These are phyloP conservation scores for Onychostruthus taczanowskii DNA, from an alignment of 2,113 vertebrate genomes.

Conservation along the genomic window DNA sequence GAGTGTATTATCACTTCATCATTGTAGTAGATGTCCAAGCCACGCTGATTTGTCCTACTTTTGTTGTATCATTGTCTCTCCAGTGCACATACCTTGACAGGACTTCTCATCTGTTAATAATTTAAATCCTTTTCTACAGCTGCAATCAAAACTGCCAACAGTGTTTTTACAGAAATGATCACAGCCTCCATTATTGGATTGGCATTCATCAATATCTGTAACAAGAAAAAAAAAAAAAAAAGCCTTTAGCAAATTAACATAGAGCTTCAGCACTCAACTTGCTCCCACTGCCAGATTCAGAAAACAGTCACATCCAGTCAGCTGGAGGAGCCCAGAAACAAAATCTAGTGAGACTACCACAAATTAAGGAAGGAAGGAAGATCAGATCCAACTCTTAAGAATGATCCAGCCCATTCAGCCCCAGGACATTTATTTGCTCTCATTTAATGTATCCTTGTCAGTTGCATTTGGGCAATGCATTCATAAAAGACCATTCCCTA, in stretches of 20 bases:
- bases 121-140: constrained; percentile 96
- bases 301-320: background rate
- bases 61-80: background rate
- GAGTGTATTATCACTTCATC: constrained; percentile 44
- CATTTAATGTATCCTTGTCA: background rate
- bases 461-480: background rate
- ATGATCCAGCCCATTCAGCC: background rate
- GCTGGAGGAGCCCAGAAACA: constrained; percentile 2
- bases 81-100: constrained; percentile 88
- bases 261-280: background rate
- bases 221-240: background rate
- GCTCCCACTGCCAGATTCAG: background rate
- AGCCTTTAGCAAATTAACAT: constrained; percentile 12
- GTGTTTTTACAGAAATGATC: constrained; percentile 98
- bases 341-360: background rate
- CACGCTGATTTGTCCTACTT: constrained; percentile 13
- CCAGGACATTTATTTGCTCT: background rate
- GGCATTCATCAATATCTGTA: constrained; percentile 95
- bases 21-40: constrained; percentile 31
- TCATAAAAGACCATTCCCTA: background rate
- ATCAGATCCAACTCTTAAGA: background rate
- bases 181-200: constrained; percentile 88
- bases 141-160: constrained; percentile 97
- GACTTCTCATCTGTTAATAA: constrained; percentile 94
- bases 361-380: background rate